Percentiles rank a stretch among this genome's conserved stretches.
These are phyloP conservation scores for Poecile montanus DNA, from an alignment of 2,797 vertebrate species.

Conservation along the genomic window DNA sequence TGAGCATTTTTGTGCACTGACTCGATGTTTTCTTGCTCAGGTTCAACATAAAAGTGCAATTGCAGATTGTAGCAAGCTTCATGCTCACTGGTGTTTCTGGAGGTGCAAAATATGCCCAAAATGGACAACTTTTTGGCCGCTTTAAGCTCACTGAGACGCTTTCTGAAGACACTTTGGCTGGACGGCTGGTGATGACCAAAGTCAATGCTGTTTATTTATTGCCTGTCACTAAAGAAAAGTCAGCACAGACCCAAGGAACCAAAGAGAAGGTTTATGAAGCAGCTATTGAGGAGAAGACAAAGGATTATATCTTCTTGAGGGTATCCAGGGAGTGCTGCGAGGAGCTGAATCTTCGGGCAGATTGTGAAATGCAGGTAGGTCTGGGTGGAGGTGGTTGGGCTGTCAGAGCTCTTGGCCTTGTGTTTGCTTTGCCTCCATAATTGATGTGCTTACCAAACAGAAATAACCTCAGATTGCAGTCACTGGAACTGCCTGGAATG, in stretches of 20 bases:
- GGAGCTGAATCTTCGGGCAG: slow-evolving; percentile 90
- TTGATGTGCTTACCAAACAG: neutral
- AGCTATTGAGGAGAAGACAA: slow-evolving; percentile 98
- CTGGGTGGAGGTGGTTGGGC: neutral
- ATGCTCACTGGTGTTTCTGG: slow-evolving; percentile 98
- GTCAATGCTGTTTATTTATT: slow-evolving; percentile 96
- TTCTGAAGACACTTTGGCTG: slow-evolving; percentile 97
- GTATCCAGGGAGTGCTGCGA: slow-evolving; percentile 96
- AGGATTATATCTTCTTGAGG: slow-evolving; percentile 98
- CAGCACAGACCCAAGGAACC: slow-evolving; percentile 87
- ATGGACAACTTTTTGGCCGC: slow-evolving; percentile 96
- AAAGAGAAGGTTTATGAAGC: slow-evolving; percentile 98
- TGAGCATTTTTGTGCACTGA: neutral
- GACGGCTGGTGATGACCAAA: slow-evolving; percentile 98
- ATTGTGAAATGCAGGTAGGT: slow-evolving; percentile 92
- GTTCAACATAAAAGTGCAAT: slow-evolving; percentile 99
- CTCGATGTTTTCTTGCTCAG: slow-evolving; percentile 75
- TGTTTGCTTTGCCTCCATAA: neutral
- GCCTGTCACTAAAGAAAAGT: slow-evolving; percentile 88
- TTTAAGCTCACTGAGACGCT: slow-evolving; percentile 98
- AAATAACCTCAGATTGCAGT: neutral
- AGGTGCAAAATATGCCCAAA: slow-evolving; percentile 97
- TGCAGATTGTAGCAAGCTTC: slow-evolving; percentile 97
- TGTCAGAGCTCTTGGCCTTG: neutral
- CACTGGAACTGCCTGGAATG: neutral